Evolutionary conservation across 1,140 invertebrate genomes (phyloP), one percentile per base, ranked within the genome.

Genomic region (Sitobion miscanthi): DNA sequence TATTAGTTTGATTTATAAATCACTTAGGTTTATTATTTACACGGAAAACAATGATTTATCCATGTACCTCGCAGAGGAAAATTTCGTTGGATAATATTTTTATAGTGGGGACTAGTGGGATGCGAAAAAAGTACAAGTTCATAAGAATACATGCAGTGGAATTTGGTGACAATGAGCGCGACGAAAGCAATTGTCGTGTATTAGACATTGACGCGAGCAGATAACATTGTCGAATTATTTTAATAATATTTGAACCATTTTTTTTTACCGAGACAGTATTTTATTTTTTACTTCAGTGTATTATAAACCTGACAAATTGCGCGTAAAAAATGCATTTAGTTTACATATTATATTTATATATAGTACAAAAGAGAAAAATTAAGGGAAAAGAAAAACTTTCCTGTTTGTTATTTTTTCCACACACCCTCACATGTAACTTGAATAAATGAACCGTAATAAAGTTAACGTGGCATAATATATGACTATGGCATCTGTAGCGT

Each of bases 381-480:
- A 49, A 88, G 6, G 17, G 49, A 47, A 30, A 35, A 17, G 20
- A 88, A 2, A 88, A 88, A 88, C 49, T 49, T 54, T 52, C n/a
- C 23, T 8, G 47, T n/a, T 9, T n/a, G 45, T 49, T 52, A 52
- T 82, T 91, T 91, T 82, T 91, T 45, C 8, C 2, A 5, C 38
- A 47, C 1, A 62, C 35, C 49, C 89, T 7, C 38, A 30, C 7
- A 17, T 25, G 25, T 7, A 35, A 6, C 7, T 82, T 20, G 45
- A 49, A 91, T 91, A 91, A 91, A 91, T 91, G 69, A 91, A 77
- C 90, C 8, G 45, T 91, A 91, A 77, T 91, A 49, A 82, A 82
- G 90, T 69, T 62, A 90, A 90, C n/a, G 54, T 35, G 7, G 5
- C 14, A n/a, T 77, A 69, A 49, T 91, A 45, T 91, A 91, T 45